Percentiles rank a stretch among this genome's conserved stretches.
These are phyloP conservation scores for Zosterops pallidus DNA, from an alignment of 2,113 vertebrate species.

Conservation along the genomic window DNA sequence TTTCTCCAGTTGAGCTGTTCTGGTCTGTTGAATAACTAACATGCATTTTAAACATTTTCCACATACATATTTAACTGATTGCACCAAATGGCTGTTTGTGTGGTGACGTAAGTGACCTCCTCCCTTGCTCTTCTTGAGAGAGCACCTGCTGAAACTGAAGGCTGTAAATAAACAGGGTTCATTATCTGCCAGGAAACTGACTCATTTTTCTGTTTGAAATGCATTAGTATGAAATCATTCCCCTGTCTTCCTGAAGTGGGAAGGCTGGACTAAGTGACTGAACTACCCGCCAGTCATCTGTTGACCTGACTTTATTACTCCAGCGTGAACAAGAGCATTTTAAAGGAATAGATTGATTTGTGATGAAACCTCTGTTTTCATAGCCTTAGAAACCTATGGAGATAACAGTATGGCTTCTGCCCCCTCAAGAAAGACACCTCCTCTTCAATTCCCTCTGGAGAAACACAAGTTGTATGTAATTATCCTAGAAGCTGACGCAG, in stretches of 20 bases:
- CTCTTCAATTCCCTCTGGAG: conserved; percentile 21
- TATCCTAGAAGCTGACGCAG: conserved; percentile 31
- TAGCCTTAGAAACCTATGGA: neutral
- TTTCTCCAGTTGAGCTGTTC: conserved; percentile 33
- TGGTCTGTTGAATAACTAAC: conserved; percentile 45
- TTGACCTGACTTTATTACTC: neutral
- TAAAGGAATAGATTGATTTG: neutral
- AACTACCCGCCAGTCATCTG: neutral
- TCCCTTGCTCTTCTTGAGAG: conserved; percentile 52
- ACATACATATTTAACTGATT: conserved; percentile 50
- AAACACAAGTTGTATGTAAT: conserved; percentile 13
- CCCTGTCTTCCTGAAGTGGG: conserved; percentile 28
- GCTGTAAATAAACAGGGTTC: conserved; percentile 35
- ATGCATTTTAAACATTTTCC: conserved; percentile 36
- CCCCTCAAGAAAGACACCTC: conserved; percentile 47
- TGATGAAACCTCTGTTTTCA: neutral
- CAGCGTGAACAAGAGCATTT: neutral
- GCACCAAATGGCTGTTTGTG: conserved; percentile 33
- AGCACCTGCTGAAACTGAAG: conserved; percentile 60
- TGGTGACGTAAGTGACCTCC: conserved; percentile 51
- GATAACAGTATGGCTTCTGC: neutral
- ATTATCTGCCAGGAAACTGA: conserved; percentile 60
- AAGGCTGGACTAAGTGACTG: neutral
- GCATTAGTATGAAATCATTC: conserved; percentile 43
- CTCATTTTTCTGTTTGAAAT: conserved; percentile 64